Evolutionary conservation across 2,113 vertebrate species (phyloP).

Genomic region (Hipposideros armiger): DNA sequence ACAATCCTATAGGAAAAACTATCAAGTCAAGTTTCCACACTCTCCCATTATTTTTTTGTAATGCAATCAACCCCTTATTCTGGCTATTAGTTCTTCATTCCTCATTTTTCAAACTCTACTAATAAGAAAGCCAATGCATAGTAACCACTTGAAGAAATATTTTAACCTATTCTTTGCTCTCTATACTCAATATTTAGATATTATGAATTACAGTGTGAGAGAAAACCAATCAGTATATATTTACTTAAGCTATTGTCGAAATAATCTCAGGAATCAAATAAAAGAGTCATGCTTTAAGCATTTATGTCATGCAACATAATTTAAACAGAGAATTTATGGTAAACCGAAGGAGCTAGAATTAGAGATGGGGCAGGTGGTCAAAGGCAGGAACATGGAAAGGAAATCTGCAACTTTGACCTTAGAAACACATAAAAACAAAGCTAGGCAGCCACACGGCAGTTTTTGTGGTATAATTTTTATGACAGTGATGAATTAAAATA

Average conservation of each 20-base stretch:
- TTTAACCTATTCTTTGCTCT: conserved; percentile 27
- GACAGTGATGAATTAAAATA: neutral
- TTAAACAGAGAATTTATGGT: conserved; percentile 3
- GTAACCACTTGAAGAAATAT: neutral
- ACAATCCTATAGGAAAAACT: neutral
- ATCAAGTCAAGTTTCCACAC: neutral
- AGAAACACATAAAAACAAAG: neutral
- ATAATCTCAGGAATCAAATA: conserved; percentile 12
- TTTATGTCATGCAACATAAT: neutral
- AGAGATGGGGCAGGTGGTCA: neutral
- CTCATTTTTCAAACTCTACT: neutral
- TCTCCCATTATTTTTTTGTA: neutral
- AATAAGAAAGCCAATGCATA: neutral
- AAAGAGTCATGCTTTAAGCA: neutral
- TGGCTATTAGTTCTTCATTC: neutral
- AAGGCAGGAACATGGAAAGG: neutral
- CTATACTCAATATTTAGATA: neutral
- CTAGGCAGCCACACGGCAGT: neutral
- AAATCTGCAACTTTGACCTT: neutral
- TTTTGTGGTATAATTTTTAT: conserved; percentile 8
- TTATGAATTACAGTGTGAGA: conserved; percentile 13
- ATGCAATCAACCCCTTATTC: conserved; percentile 18
- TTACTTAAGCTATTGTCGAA: conserved; percentile 27
- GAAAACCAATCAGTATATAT: neutral
- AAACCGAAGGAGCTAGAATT: neutral